These are phyloP conservation scores for Hypomecis punctinalis DNA, from an alignment of 2,888 invertebrate genomes.

Conservation along the genomic window DNA sequence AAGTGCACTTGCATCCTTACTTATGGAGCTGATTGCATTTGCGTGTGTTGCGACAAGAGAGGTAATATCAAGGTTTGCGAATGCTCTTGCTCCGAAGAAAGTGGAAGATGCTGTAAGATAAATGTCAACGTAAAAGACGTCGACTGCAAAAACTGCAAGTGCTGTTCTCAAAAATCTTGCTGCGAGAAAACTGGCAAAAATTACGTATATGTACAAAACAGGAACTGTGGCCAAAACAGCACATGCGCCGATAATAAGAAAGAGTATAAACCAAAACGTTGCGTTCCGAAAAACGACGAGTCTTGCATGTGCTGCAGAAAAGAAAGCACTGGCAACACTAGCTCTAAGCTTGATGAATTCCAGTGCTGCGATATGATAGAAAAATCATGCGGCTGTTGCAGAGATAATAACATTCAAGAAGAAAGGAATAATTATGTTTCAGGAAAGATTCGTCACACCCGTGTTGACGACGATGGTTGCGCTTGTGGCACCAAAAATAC, in stretches of 20 bases:
- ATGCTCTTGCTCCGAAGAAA: conserved; percentile 13
- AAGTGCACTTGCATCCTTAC: conserved; percentile 42
- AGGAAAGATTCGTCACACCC: not conserved
- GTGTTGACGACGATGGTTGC: conserved; percentile 46
- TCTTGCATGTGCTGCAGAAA: not conserved
- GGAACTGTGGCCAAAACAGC: not conserved
- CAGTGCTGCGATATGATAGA: not conserved
- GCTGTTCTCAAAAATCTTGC: not conserved
- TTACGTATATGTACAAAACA: not conserved
- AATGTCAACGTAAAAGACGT: too few species aligned
- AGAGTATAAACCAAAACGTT: not conserved
- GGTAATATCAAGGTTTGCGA: conserved; percentile 38
- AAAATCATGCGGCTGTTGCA: conserved; percentile 1
- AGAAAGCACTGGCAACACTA: not conserved
- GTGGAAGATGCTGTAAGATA: not conserved
- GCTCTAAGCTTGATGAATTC: not conserved
- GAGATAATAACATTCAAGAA: not conserved
- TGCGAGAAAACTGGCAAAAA: not conserved
- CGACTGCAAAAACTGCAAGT: conserved; percentile 24
- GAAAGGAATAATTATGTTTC: not conserved
- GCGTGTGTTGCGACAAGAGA: conserved; percentile 34
- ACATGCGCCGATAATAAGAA: not conserved
- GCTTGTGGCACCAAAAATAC: conserved; percentile 43
- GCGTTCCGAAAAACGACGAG: not conserved
- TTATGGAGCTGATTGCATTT: conserved; percentile 38